Evolutionary conservation across 2,888 invertebrate species (phyloP), one percentile per base, ranked within the genome.

Genomic region (Loripinus fragilis): DNA sequence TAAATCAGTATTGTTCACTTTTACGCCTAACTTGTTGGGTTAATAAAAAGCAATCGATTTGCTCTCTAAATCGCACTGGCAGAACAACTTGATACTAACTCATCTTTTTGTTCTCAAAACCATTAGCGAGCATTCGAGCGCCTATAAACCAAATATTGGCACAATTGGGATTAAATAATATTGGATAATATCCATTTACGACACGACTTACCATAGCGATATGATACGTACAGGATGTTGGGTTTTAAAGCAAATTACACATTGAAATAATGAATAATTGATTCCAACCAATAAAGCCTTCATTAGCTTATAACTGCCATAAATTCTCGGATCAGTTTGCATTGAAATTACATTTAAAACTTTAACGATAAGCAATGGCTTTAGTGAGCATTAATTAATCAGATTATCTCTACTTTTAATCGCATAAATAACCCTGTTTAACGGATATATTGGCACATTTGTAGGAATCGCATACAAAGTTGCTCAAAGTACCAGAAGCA

Each of bases 261-360:
- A 68, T 60, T n/a, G 72, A 74, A 76, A 74, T 42, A 72, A 74
- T 41, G 66, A 65, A 30, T 81, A 74, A 78, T 78, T 74, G 69
- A 25, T 45, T 64, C 52, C 55, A 67, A 70, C 67, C 78, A 81
- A 81, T 76, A 81, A 42, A 75, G 71, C 50, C 65, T 60, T 78
- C 78, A 75, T 78, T 76, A 78, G 68, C 42, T 71, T 42, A 65
- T 76, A 41, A 76, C 76, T 64, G 73, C 42, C 67, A 42, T 55
- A 41, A 78, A 68, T 65, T 60, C 71, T 66, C 35, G 33, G 42
- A 73, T 69, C 60, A 70, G 76, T 81, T 81, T 74, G 78, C 78
- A 81, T 78, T 70, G 72, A 72, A 78, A 81, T 76, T 67, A 66
- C 81, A 81, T 78, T 78, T 78, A 68, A 65, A 45, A 64, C 60